A percentile compares a stretch with the other conserved stretches of the same genome.
Evolutionary conservation across 2,888 invertebrate genomes (phyloP).

Genomic region (Zaprionus lineosus): DNA sequence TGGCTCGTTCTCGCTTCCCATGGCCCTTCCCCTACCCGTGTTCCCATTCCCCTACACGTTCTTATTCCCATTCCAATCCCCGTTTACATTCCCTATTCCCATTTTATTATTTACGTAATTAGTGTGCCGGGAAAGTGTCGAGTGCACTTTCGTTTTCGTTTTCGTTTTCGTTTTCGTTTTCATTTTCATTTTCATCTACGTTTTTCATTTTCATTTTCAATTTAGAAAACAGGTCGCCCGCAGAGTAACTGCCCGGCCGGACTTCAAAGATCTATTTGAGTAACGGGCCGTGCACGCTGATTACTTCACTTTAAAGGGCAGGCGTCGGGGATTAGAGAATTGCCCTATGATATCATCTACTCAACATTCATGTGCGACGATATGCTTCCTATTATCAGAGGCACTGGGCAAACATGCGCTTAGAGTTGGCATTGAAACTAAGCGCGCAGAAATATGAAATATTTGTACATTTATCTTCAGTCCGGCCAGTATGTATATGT

Average conservation of each 20-base stretch:
- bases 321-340: conserved; percentile 11
- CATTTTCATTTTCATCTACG: no score
- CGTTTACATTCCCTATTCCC: no score
- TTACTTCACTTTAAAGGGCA: conserved; percentile 48
- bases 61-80: no score
- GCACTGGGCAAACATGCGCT: conserved; percentile 18
- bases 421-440: conserved; percentile 53
- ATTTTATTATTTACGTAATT: conserved; percentile 37
- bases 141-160: conserved; percentile 46
- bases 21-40: no score
- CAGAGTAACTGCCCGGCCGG: conserved; percentile 9
- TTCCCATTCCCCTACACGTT: no score
- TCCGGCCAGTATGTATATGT: conserved; percentile 13
- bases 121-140: conserved; percentile 23
- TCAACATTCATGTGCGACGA: conserved; percentile 56
- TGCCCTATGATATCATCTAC: conserved; percentile 70
- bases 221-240: conserved; percentile 61
- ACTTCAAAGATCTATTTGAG: conserved; percentile 37
- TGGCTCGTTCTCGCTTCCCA: no score
- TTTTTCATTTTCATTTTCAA: conserved; percentile 36
- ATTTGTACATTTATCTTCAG: conserved; percentile 58
- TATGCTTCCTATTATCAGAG: conserved; percentile 51
- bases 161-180: no score
- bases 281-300: conserved; percentile 11
- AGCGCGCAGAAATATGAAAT: conserved; percentile 44